Evolutionary conservation across 2,888 invertebrate species (phyloP), one percentile per base, ranked within the genome.

Genomic region (Volucella zonaria): DNA sequence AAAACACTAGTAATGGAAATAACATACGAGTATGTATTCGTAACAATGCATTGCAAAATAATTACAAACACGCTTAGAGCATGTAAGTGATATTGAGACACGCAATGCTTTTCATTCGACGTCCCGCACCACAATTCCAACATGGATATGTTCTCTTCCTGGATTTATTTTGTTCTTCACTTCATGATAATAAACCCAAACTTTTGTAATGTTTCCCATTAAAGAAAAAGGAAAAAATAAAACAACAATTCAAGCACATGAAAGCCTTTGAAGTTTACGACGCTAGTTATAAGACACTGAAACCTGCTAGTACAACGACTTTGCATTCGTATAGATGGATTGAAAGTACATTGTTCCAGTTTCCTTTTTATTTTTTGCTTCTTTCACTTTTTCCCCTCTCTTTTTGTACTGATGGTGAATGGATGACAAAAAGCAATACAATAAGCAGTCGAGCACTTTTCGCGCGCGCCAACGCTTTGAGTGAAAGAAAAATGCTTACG

Each of bases 191-290:
- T 64, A 64, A 74, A 74, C 74, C 14, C 64, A 56, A 47, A 47
- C 64, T 74, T 64, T 64, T 43, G 47, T 47, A 64, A 74, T 14
- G 45, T 54, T 45, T 74, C 12, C 14, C 11, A 45, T n/a, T 47
- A 40, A 15, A 15, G 8, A 14, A 49, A 14, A 14, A 49, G 2
- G 15, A 58, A 54, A 56, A 52, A 42, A 42, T 42, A 40, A 11
- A 62, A 52, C n/a, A 23, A 47, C 54, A 47, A 58, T 23, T 51
- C 49, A 61, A 77, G 76, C 76, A 77, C 61, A 77, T 77, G 52
- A 77, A 77, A 77, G 76, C 68, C 68, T 77, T 77, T 68, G 68
- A 68, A 77, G 76, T 61, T 68, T 42, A 61, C 40, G 59, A 14
- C 31, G 23, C 67, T 15, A n/a, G 61, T 68, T 68, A 68, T 8